Conservation (phyloP, 1,140 invertebrate genomes). For the Magallana ariakensis region DNA sequence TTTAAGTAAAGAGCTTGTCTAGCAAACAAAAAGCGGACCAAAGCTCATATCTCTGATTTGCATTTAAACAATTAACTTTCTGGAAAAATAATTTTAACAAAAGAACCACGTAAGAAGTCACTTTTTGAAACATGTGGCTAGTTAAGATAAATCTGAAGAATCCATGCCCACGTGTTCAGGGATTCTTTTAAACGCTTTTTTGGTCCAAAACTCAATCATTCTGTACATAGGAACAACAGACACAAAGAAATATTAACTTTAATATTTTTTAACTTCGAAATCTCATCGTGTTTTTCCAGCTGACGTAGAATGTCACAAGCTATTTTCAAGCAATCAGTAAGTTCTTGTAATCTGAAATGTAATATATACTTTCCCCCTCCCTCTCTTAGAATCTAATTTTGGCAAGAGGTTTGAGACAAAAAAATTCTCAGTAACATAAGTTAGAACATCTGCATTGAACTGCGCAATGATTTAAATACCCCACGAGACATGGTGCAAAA, state of each 20-base stretch:
- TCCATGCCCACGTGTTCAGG: no score
- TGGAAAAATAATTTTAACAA: no score
- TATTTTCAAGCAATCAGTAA: slow-evolving; percentile 30
- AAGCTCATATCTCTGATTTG: no score
- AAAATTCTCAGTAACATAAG: not conserved
- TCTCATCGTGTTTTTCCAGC: not conserved
- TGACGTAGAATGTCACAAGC: slow-evolving; percentile 1
- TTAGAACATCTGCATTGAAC: slow-evolving; percentile 7
- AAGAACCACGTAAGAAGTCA: no score
- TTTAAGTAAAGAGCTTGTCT: no score
- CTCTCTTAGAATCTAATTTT: slow-evolving; percentile 13
- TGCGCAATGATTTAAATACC: not conserved
- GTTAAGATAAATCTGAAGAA: no score
- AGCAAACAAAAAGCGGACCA: no score
- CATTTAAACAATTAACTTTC: no score
- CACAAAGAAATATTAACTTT: not conserved
- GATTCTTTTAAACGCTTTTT: not conserved
- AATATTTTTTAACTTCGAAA: not conserved
- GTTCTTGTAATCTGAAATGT: slow-evolving; percentile 13
- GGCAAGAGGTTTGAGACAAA: slow-evolving; percentile 1
- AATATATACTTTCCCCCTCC: not conserved
- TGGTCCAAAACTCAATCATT: not conserved
- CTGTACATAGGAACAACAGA: not conserved
- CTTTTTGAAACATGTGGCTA: no score
- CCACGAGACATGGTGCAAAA: not conserved